phyloP scores from a whole-genome alignment of 2,113 vertebrate species.

The Vulpes lagopus region DNA sequence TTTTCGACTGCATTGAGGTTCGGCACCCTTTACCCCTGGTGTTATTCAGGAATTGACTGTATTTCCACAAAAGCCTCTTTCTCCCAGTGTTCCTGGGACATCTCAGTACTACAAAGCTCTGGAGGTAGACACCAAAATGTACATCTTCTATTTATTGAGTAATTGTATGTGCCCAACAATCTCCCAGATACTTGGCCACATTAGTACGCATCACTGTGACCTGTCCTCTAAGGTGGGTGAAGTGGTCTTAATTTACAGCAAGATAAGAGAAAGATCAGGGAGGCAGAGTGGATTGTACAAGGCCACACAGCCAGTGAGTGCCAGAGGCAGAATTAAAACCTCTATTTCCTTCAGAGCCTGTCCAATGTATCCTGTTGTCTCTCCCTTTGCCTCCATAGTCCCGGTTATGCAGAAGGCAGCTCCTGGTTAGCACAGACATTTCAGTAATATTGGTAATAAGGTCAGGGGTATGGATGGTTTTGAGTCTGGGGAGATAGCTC shows the following conservation, averaged over 20 bases:
- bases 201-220: accelerated
- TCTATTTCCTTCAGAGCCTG: background rate
- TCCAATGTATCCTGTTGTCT: no score
- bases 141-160: background rate
- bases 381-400: background rate
- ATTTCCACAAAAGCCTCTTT: slow-evolving; percentile 18
- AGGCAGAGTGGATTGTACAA: background rate
- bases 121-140: background rate
- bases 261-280: background rate
- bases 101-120: background rate
- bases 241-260: background rate
- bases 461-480: background rate
- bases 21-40: background rate
- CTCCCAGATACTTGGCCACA: no score
- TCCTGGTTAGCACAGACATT: background rate
- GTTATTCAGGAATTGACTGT: background rate
- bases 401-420: background rate
- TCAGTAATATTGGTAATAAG: background rate
- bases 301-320: no score
- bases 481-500: background rate
- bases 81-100: background rate
- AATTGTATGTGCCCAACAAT: background rate
- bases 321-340: background rate
- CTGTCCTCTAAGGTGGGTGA: background rate
- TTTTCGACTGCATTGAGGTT: background rate